phyloP scores from a whole-genome alignment of 2,113 vertebrate genomes.

The Daphoenositta chrysoptera region DNA sequence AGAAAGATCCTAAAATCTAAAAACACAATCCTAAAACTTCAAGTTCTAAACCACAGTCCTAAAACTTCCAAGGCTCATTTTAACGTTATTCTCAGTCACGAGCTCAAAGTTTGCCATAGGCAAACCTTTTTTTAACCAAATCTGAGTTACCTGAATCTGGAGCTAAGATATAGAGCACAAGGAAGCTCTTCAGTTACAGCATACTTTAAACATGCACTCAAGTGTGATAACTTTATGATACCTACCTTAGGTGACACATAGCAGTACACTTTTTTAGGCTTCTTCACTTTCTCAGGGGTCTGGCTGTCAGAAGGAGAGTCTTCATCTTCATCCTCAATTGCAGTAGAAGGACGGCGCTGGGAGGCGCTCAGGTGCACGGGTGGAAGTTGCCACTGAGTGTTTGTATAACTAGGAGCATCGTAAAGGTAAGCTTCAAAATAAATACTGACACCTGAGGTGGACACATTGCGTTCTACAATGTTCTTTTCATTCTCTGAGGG shows the following conservation, averaged over 20 bases:
- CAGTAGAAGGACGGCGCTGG: constrained; percentile 87
- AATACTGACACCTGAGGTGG: constrained; percentile 93
- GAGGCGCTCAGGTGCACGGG: constrained; percentile 81
- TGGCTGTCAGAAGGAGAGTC: constrained; percentile 88
- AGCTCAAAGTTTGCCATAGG: neutral
- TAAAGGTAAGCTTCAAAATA: constrained; percentile 98
- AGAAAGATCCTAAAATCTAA: neutral
- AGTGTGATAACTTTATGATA: neutral
- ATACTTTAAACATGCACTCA: neutral
- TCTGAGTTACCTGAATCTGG: neutral
- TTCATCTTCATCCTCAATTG: constrained; percentile 86
- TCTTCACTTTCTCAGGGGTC: constrained; percentile 93
- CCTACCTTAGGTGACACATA: constrained; percentile 98
- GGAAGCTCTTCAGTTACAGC: neutral
- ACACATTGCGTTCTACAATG: constrained; percentile 95
- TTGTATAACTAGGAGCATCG: constrained; percentile 84
- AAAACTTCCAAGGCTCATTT: neutral
- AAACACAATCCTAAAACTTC: neutral
- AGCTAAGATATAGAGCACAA: neutral
- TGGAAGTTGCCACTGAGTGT: constrained; percentile 86
- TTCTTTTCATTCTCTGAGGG: constrained; percentile 90
- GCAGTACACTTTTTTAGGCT: constrained; percentile 99
- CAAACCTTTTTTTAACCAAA: neutral
- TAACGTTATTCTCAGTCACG: neutral
- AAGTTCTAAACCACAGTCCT: neutral